Conservation (phyloP, 2,888 invertebrate species). For the Druceiella hillmani region DNA sequence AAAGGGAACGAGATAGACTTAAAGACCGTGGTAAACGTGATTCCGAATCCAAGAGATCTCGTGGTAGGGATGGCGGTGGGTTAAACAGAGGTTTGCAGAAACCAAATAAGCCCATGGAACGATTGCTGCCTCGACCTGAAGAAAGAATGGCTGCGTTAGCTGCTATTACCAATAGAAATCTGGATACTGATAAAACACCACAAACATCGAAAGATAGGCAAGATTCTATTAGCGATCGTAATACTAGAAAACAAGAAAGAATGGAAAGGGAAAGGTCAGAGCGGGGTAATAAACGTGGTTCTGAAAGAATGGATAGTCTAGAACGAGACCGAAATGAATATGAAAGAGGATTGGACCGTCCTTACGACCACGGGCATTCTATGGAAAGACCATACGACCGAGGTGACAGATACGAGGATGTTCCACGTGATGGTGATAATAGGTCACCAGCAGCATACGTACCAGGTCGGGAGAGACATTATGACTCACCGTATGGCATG, state of each 20-base stretch:
- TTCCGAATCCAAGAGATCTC: slow-evolving; percentile 48
- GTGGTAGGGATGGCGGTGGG: slow-evolving; percentile 43
- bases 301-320: slow-evolving; percentile 41
- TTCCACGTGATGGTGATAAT: slow-evolving; percentile 38
- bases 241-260: slow-evolving; percentile 44
- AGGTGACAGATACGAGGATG: slow-evolving; percentile 45
- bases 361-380: slow-evolving; percentile 44
- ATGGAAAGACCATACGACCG: slow-evolving; percentile 47
- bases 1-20: slow-evolving; percentile 56
- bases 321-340: slow-evolving; percentile 48
- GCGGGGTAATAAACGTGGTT: slow-evolving; percentile 37
- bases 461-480: slow-evolving; percentile 43
- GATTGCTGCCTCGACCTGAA: slow-evolving; percentile 57
- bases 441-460: slow-evolving; percentile 42
- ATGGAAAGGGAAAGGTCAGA: slow-evolving; percentile 45
- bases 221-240: slow-evolving; percentile 45
- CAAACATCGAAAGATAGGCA: slow-evolving; percentile 44
- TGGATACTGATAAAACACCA: slow-evolving; percentile 45
- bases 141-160: slow-evolving; percentile 58
- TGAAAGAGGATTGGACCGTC: slow-evolving; percentile 41
- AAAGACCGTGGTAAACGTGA: slow-evolving; percentile 50
- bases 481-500: slow-evolving; percentile 44
- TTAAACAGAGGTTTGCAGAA: slow-evolving; percentile 54
- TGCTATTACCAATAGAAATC: slow-evolving; percentile 43
- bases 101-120: slow-evolving; percentile 56